These are phyloP conservation scores for Chymomyza fuscimana DNA, from an alignment of 2,888 invertebrate species.

Conservation along the genomic window DNA sequence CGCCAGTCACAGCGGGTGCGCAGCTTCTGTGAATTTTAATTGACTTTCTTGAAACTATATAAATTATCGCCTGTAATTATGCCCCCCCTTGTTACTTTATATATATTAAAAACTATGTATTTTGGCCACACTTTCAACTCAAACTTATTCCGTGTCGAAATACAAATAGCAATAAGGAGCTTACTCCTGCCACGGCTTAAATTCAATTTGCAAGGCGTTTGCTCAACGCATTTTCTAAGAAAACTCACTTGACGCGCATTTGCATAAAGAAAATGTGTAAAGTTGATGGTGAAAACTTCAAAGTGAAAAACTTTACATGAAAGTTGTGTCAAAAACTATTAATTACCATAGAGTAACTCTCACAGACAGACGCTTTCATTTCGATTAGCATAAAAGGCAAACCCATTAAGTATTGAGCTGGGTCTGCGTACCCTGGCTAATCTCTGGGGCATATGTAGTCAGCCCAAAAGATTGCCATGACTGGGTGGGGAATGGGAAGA, in stretches of 20 bases:
- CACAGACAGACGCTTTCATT: slow-evolving; percentile 25
- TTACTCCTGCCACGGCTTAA: slow-evolving; percentile 42
- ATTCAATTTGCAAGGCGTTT: slow-evolving; percentile 54
- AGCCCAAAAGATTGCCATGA: not conserved
- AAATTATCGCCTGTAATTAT: slow-evolving; percentile 57
- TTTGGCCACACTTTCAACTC: slow-evolving; percentile 19
- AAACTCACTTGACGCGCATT: not conserved
- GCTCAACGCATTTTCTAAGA: slow-evolving; percentile 12
- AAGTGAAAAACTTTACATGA: slow-evolving; percentile 53
- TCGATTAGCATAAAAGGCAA: slow-evolving; percentile 24
- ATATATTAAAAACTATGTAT: not conserved
- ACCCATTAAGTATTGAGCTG: not conserved
- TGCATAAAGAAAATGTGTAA: not conserved
- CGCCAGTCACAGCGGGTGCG: not conserved
- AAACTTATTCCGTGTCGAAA: not conserved
- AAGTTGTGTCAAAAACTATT: slow-evolving; percentile 48
- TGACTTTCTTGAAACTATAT: slow-evolving; percentile 48
- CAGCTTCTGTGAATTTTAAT: slow-evolving; percentile 47
- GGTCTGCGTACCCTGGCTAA: not conserved
- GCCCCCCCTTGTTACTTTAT: slow-evolving; percentile 61
- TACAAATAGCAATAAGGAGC: slow-evolving; percentile 9
- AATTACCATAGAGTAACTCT: slow-evolving; percentile 48
- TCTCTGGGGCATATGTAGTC: slow-evolving; percentile 27
- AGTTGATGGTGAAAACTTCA: slow-evolving; percentile 39
- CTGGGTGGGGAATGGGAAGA: not conserved